phyloP scores from a whole-genome alignment of 2,888 invertebrate genomes.

The Hartigia nigra region DNA sequence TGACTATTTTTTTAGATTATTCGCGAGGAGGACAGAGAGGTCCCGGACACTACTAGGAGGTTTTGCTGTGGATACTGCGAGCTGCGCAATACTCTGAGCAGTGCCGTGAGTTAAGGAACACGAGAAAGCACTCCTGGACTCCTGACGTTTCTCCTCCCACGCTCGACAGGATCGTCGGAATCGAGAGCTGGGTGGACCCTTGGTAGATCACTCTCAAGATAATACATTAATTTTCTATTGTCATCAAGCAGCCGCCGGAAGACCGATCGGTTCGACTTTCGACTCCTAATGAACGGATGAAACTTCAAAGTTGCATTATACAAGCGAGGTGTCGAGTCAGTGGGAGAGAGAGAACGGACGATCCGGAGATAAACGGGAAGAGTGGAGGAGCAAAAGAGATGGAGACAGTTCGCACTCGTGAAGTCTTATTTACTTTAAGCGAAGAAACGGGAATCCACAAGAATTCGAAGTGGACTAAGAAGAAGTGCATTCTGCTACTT shows the following conservation, averaged over 20 bases:
- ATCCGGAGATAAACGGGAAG: neutral
- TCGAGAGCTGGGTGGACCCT: slow-evolving; percentile 31
- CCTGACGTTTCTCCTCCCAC: slow-evolving; percentile 48
- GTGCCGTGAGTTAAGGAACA: slow-evolving; percentile 61
- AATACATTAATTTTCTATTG: slow-evolving; percentile 62
- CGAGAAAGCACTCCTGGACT: slow-evolving; percentile 65
- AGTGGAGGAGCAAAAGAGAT: neutral
- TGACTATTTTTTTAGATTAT: slow-evolving; percentile 50
- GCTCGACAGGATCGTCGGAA: slow-evolving; percentile 31
- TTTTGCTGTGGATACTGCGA: neutral
- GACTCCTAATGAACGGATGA: slow-evolving; percentile 15
- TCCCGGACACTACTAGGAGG: slow-evolving; percentile 9
- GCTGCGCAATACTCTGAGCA: neutral
- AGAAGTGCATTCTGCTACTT: neutral
- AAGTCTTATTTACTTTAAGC: neutral
- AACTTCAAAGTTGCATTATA: slow-evolving; percentile 27
- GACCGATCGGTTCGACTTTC: slow-evolving; percentile 44
- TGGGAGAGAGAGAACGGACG: neutral
- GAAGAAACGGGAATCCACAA: neutral
- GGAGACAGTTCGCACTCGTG: neutral
- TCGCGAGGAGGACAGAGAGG: slow-evolving; percentile 36
- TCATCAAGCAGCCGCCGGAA: slow-evolving; percentile 43
- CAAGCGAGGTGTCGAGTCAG: neutral
- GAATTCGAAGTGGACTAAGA: neutral
- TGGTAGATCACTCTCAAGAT: slow-evolving; percentile 51